Evolutionary conservation across 2,888 invertebrate genomes (phyloP).

Genomic region (Halictus quadricinctus): DNA sequence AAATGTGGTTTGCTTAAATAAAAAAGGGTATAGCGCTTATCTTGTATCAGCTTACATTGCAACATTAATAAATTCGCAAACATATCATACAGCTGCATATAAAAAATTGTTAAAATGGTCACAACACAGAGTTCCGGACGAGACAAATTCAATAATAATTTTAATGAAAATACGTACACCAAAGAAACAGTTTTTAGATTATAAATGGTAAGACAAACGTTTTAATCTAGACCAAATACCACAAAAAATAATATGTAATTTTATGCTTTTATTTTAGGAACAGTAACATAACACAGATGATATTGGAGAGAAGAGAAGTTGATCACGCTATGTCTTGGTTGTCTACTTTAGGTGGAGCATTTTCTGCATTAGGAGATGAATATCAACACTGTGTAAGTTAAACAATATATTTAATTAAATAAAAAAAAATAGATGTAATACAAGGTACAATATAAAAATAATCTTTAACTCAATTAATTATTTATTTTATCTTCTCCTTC

Average conservation of each 20-base stretch:
- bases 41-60: conserved; percentile 73
- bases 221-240: neutral
- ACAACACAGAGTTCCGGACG: neutral
- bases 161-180: conserved; percentile 84
- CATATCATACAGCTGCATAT: conserved; percentile 72
- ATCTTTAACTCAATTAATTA: neutral
- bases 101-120: conserved; percentile 53
- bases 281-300: conserved; percentile 82
- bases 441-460: neutral
- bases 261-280: conserved; percentile 81
- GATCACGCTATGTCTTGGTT: conserved; percentile 96
- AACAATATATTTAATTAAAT: neutral
- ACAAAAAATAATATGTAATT: neutral
- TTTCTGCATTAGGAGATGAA: conserved; percentile 96
- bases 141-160: conserved; percentile 51
- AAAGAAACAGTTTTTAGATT: conserved; percentile 87
- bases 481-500: neutral
- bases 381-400: conserved; percentile 89
- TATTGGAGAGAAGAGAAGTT: conserved; percentile 88
- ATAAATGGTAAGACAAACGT: conserved; percentile 85
- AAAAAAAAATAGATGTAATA: conserved; percentile 1
- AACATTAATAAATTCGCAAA: conserved; percentile 64
- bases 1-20: conserved; percentile 63
- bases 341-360: conserved; percentile 98
- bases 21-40: conserved; percentile 72